Percentiles rank a stretch among this genome's conserved stretches.
Evolutionary conservation across 2,113 vertebrate genomes (phyloP).

Genomic region (Tylochromis polylepis): DNA sequence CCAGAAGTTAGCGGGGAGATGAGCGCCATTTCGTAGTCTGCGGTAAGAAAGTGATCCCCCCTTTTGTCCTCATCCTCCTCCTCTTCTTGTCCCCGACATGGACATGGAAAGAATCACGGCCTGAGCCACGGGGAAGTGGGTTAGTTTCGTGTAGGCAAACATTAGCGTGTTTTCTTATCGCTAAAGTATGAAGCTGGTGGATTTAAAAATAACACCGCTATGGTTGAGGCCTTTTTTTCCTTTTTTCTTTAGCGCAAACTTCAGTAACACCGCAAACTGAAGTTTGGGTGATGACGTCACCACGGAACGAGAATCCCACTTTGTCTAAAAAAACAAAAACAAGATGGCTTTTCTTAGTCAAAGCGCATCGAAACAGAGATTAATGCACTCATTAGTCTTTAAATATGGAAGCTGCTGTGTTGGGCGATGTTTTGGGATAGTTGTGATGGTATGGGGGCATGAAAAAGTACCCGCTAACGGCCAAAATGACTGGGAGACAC

Average conservation of each 20-base stretch:
- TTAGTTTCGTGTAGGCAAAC: fast-evolving
- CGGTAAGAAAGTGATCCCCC: constrained; percentile 32
- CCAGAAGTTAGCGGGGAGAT: background rate
- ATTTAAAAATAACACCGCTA: fast-evolving
- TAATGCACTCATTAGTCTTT: background rate
- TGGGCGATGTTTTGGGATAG: background rate
- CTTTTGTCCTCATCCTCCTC: background rate
- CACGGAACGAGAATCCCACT: background rate
- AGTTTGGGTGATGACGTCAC: constrained; percentile 46
- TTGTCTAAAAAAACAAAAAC: background rate
- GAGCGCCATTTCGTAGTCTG: constrained; percentile 6
- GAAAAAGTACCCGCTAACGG: background rate
- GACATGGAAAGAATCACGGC: constrained; percentile 23
- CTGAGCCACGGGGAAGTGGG: background rate
- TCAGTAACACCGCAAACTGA: background rate
- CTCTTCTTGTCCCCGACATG: background rate
- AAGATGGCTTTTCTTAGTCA: background rate
- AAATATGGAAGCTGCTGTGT: background rate
- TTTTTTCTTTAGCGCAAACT: background rate
- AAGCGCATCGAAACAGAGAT: background rate
- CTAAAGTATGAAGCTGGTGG: fast-evolving
- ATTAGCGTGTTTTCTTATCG: background rate
- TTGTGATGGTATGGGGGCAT: background rate
- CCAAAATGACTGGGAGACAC: background rate
- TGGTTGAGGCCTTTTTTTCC: fast-evolving